These are phyloP conservation scores for Cyclura pinguis DNA, from an alignment of 2,797 vertebrate species.

Conservation along the genomic window DNA sequence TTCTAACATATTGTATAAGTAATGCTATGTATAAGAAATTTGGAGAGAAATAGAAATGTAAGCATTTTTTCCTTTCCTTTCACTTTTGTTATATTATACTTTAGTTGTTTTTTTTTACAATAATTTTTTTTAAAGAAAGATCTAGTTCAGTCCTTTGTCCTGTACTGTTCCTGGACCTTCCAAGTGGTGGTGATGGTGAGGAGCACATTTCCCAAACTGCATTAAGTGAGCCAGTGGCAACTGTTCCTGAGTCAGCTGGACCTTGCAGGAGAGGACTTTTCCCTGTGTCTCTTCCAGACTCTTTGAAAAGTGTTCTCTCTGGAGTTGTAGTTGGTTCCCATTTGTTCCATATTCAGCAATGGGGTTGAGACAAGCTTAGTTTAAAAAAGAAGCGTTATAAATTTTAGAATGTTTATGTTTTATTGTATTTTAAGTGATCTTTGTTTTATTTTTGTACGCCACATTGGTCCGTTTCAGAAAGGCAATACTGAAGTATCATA, in stretches of 20 bases:
- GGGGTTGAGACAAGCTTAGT: too few relatives aligned
- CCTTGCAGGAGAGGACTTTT: neutral
- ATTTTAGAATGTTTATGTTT: neutral
- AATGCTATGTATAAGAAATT: too few relatives aligned
- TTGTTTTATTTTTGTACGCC: neutral
- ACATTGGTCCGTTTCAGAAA: neutral
- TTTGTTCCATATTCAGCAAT: neutral
- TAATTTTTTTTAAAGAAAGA: neutral
- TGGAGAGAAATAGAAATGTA: too few relatives aligned
- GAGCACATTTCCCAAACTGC: neutral
- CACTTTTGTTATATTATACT: too few relatives aligned
- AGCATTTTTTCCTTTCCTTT: too few relatives aligned
- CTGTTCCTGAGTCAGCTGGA: neutral
- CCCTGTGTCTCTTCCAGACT: neutral
- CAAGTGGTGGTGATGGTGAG: neutral
- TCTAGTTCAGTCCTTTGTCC: neutral
- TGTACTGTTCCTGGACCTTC: neutral
- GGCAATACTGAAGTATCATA: neutral
- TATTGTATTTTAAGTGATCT: neutral
- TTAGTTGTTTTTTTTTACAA: too few relatives aligned
- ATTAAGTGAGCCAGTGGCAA: neutral
- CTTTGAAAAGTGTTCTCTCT: neutral
- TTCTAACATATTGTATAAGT: too few relatives aligned
- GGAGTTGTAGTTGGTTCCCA: neutral
- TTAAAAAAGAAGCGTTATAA: too few relatives aligned